These are phyloP conservation scores for Anser brachyrhynchus DNA, from an alignment of 2,113 vertebrate genomes.

Conservation along the genomic window DNA sequence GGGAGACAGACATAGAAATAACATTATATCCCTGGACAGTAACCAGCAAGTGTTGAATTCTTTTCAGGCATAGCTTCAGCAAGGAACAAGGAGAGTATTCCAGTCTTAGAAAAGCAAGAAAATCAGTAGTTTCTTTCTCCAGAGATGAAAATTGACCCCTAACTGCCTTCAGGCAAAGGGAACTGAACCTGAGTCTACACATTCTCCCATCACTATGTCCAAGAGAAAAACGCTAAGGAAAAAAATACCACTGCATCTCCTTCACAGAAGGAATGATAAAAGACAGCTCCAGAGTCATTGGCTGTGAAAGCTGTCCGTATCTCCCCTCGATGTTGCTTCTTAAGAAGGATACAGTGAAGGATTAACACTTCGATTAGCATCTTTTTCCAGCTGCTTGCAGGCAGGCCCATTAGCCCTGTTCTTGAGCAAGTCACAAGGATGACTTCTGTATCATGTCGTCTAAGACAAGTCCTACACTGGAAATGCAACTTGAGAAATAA, in stretches of 20 bases:
- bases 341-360: not conserved
- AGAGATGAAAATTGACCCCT: not conserved
- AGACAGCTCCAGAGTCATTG: not conserved
- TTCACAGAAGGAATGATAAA: not conserved
- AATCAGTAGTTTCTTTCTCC: not conserved
- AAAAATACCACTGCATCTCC: not conserved
- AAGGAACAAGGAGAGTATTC: not conserved
- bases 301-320: not conserved
- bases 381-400: not conserved
- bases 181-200: not conserved
- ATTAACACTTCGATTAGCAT: not conserved
- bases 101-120: not conserved
- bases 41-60: not conserved
- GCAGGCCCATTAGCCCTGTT: accelerated
- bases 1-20: not conserved
- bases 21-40: not conserved
- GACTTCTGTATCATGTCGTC: not conserved
- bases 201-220: not conserved
- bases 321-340: not conserved
- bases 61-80: not conserved
- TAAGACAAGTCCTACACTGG: not conserved
- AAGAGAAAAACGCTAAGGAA: not conserved
- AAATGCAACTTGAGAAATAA: not conserved
- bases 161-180: not conserved
- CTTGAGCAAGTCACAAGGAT: not conserved